phyloP scores from a whole-genome alignment of 2,888 invertebrate genomes.

The Timema podura region DNA sequence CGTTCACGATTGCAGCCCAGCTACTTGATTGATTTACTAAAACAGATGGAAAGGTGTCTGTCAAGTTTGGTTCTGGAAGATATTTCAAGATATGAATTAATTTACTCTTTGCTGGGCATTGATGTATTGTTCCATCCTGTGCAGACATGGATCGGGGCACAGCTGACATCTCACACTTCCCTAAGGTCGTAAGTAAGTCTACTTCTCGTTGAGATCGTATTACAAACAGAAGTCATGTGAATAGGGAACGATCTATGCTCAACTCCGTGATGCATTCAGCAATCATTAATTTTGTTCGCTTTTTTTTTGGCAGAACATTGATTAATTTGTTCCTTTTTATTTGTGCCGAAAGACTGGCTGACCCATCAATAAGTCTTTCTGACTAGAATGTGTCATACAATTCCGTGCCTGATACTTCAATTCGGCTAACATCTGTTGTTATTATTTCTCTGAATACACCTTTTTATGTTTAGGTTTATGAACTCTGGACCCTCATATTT shows the following conservation, averaged over 20 bases:
- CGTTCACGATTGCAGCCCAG: no score
- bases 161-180: background rate
- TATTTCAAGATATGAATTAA: background rate
- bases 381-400: background rate
- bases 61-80: background rate
- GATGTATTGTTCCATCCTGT: background rate
- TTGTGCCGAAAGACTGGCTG: background rate
- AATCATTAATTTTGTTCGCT: background rate
- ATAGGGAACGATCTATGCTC: background rate
- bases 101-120: conserved; percentile 1
- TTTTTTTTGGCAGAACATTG: background rate
- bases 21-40: no score
- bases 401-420: background rate
- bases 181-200: conserved; percentile 1
- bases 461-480: background rate
- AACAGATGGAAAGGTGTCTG: no score
- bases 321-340: background rate
- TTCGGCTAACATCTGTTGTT: background rate
- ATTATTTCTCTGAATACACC: background rate
- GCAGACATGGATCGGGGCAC: background rate
- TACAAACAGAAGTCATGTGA: background rate
- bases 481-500: background rate
- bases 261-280: background rate
- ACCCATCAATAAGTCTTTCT: background rate
- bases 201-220: background rate